Conservation (phyloP, 2,797 vertebrate species). For the Amazona ochrocephala region DNA sequence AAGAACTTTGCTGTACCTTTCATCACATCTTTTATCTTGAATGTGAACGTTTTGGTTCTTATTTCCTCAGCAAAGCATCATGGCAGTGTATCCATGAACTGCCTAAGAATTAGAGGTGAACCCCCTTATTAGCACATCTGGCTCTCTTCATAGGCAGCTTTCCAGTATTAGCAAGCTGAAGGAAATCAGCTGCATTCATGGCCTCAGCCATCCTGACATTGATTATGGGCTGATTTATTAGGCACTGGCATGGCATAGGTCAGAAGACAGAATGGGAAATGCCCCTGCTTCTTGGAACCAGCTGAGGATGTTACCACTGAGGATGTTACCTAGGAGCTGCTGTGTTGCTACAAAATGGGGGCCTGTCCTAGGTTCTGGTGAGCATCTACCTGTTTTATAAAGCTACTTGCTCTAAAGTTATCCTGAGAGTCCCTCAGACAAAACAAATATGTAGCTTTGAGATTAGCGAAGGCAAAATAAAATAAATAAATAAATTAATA, state of each 20-base stretch:
- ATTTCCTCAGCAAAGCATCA: neutral
- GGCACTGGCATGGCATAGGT: neutral
- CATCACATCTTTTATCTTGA: neutral
- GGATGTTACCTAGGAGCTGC: neutral
- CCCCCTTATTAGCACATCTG: constrained; percentile 17
- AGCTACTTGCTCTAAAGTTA: neutral
- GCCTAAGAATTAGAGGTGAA: neutral
- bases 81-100: neutral
- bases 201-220: neutral
- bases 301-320: neutral
- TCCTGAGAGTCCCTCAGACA: neutral
- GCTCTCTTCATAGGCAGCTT: neutral
- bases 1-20: neutral
- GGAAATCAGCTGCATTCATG: neutral
- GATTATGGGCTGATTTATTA: neutral
- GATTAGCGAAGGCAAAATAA: constrained; percentile 7
- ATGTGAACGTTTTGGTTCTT: neutral
- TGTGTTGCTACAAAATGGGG: neutral
- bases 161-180: constrained; percentile 1
- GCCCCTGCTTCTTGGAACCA: neutral
- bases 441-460: neutral
- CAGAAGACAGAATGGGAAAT: neutral
- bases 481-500: neutral
- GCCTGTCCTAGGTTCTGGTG: neutral
- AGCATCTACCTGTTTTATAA: neutral